Conservation (phyloP, 1,140 invertebrate genomes). For the Apis florea region DNA sequence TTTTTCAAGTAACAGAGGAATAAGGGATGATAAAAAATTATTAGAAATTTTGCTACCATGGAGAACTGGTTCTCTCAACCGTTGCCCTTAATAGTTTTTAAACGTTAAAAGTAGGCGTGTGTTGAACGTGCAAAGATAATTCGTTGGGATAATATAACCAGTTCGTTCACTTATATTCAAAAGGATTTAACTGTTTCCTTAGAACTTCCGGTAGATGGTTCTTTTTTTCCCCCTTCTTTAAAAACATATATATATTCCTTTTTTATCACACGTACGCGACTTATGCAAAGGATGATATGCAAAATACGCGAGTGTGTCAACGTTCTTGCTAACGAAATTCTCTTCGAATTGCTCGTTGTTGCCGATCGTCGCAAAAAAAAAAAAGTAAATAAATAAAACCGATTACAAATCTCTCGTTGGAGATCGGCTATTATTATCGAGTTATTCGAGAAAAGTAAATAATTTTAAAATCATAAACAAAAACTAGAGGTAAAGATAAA, state of each 20-base stretch:
- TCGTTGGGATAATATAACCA: slow-evolving; percentile 42
- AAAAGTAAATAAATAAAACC: too few species aligned
- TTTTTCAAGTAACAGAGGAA: too few species aligned
- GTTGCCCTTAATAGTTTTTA: neutral
- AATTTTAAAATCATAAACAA: neutral
- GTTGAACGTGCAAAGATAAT: slow-evolving; percentile 32
- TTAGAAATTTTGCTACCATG: neutral
- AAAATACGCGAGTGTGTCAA: neutral
- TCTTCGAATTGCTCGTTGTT: neutral
- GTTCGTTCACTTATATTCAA: slow-evolving; percentile 51
- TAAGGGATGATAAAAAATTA: too few species aligned
- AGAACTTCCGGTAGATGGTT: slow-evolving; percentile 41
- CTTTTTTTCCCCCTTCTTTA: neutral
- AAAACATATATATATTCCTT: neutral
- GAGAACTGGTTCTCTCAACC: neutral
- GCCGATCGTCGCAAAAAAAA: too few species aligned
- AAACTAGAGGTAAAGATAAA: neutral
- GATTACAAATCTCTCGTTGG: too few species aligned
- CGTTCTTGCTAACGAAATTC: neutral
- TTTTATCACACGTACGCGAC: neutral
- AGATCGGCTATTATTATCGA: too few species aligned
- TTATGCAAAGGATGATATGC: neutral
- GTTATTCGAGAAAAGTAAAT: neutral
- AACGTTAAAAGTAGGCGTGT: neutral
- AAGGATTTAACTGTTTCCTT: slow-evolving; percentile 44